A percentile compares a stretch with the other conserved stretches of the same genome.
These are phyloP conservation scores for Acanthurus leucopareius DNA, from an alignment of 2,797 vertebrate species.

Conservation along the genomic window DNA sequence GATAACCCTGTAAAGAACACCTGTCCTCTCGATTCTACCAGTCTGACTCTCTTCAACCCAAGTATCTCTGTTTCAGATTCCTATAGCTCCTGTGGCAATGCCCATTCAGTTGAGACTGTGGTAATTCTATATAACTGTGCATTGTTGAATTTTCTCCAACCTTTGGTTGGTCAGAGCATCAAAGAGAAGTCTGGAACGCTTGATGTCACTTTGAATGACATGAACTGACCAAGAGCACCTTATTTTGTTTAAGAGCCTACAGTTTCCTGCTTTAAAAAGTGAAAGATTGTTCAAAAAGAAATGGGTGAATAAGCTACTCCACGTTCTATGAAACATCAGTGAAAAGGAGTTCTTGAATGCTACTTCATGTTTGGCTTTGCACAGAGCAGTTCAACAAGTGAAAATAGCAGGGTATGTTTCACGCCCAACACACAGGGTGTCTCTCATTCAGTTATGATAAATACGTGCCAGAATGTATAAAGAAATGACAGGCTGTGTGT, in stretches of 20 bases:
- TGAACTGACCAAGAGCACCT: slow-evolving; percentile 19
- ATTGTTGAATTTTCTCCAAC: slow-evolving; percentile 40
- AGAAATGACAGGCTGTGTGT: slow-evolving; percentile 73
- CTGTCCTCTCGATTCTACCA: slow-evolving; percentile 59
- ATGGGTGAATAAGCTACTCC: slow-evolving; percentile 26
- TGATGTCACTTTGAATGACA: slow-evolving; percentile 29
- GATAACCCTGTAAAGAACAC: slow-evolving; percentile 68
- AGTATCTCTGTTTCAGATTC: slow-evolving; percentile 39
- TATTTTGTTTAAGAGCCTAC: slow-evolving; percentile 22
- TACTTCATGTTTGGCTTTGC: slow-evolving; percentile 69
- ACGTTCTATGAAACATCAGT: slow-evolving; percentile 28
- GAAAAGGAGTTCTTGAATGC: slow-evolving; percentile 60
- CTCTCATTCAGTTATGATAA: slow-evolving; percentile 68
- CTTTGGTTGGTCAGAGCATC: slow-evolving; percentile 6
- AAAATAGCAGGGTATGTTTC: slow-evolving; percentile 61
- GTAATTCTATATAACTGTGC: slow-evolving; percentile 22
- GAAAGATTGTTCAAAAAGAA: slow-evolving; percentile 16
- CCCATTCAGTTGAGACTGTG: slow-evolving; percentile 22
- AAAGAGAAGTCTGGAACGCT: slow-evolving; percentile 4
- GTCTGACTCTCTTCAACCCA: slow-evolving; percentile 29
- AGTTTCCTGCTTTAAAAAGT: slow-evolving; percentile 20
- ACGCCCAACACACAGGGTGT: slow-evolving; percentile 60
- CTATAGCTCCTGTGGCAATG: slow-evolving; percentile 21
- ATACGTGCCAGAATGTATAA: slow-evolving; percentile 84
- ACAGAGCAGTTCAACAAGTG: slow-evolving; percentile 60